Percentiles rank a stretch among this genome's conserved stretches.
Evolutionary conservation across 2,113 vertebrate genomes (phyloP).

Genomic region (Platichthys stellatus): DNA sequence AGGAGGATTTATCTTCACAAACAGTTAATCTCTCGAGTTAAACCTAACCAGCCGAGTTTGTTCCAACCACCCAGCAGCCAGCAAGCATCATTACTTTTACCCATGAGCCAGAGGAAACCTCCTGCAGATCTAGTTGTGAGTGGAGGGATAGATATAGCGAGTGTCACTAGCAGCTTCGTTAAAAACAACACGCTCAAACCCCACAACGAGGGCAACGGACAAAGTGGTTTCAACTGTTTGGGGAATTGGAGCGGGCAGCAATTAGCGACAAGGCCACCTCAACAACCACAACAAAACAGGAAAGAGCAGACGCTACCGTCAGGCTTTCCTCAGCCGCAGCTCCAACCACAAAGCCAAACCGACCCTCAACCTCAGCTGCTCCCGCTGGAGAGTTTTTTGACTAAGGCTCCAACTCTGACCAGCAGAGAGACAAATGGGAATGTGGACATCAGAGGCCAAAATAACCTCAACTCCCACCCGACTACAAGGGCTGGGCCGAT

Average conservation of each 20-base stretch:
- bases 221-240: constrained; percentile 63
- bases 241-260: constrained; percentile 71
- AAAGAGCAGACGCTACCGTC: constrained; percentile 48
- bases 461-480: constrained; percentile 58
- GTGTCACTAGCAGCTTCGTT: constrained; percentile 54
- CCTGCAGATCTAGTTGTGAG: constrained; percentile 63
- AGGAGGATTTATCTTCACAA: constrained; percentile 66
- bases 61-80: constrained; percentile 68
- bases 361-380: constrained; percentile 62
- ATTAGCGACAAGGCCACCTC: constrained; percentile 45
- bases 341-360: constrained; percentile 53
- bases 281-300: constrained; percentile 54
- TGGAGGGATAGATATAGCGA: constrained; percentile 64
- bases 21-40: constrained; percentile 61
- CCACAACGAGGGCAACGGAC: constrained; percentile 53
- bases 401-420: constrained; percentile 63
- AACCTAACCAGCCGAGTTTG: constrained; percentile 62
- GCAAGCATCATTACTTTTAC: constrained; percentile 64
- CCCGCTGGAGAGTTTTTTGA: constrained; percentile 73
- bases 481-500: constrained; percentile 34
- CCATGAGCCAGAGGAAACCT: constrained; percentile 72
- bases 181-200: constrained; percentile 74
- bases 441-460: constrained; percentile 53
- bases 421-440: constrained; percentile 63
- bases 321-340: constrained; percentile 68